A percentile compares a stretch with the other conserved stretches of the same genome.
Conservation (phyloP, 2,797 vertebrate genomes). For the Acanthiza pusilla region DNA sequence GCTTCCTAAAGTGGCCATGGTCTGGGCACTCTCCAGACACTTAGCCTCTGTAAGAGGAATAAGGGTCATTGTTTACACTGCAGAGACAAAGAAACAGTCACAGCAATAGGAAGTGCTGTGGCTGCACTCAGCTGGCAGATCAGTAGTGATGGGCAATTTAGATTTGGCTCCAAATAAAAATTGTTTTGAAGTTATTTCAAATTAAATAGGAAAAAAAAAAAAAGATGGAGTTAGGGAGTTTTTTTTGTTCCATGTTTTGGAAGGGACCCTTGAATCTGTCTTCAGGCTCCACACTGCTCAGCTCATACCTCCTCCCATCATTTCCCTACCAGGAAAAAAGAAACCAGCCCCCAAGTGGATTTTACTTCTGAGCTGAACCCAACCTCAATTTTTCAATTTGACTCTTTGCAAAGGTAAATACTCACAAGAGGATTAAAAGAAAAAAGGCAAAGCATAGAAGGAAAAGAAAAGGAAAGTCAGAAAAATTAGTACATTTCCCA, state of each 20-base stretch:
- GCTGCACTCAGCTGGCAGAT: background rate
- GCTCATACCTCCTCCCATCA: background rate
- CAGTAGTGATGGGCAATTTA: fast-evolving
- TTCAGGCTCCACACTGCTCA: background rate
- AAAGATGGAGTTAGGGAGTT: too few species aligned
- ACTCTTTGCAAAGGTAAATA: background rate
- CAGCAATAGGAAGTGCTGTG: background rate
- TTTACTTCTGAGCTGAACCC: background rate
- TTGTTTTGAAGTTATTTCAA: background rate
- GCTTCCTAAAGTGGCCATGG: background rate
- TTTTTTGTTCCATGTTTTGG: background rate
- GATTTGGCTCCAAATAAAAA: background rate
- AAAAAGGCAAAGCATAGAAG: fast-evolving
- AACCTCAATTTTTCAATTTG: background rate
- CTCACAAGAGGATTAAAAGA: background rate
- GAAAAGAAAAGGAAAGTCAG: too few species aligned
- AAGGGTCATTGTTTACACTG: background rate
- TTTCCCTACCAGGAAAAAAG: background rate
- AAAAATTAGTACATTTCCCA: background rate
- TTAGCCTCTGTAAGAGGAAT: background rate
- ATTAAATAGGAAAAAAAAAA: background rate
- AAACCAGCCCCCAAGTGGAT: background rate
- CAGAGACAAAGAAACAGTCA: background rate
- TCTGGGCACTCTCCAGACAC: background rate
- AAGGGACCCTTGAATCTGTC: background rate